Conservation (phyloP, 1,140 invertebrate genomes). For the Cydia amplana region DNA sequence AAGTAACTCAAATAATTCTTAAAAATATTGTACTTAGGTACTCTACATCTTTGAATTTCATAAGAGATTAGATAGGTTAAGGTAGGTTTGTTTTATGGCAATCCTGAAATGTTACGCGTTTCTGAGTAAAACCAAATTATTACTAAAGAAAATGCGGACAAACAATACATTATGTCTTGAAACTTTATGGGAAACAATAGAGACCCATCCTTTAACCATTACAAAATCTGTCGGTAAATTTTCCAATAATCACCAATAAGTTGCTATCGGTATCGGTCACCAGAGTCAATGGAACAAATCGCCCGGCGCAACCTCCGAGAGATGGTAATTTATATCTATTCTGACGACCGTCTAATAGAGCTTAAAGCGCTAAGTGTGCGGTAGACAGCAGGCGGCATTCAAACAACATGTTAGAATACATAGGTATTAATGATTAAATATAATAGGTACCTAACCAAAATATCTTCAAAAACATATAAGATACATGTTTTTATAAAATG, state of each 20-base stretch:
- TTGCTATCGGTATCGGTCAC: slow-evolving; percentile 51
- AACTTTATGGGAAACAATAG: too few relatives aligned
- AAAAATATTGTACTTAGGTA: too few relatives aligned
- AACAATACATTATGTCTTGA: too few relatives aligned
- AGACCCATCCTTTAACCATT: not conserved
- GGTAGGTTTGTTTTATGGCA: too few relatives aligned
- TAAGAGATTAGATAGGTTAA: too few relatives aligned
- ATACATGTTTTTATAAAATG: too few relatives aligned
- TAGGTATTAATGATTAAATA: slow-evolving; percentile 33
- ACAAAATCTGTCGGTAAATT: not conserved
- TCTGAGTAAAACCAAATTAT: too few relatives aligned
- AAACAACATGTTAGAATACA: slow-evolving; percentile 26
- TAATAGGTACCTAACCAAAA: not conserved
- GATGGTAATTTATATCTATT: slow-evolving; percentile 62
- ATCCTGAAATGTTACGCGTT: too few relatives aligned
- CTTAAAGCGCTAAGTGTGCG: not conserved
- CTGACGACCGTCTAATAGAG: slow-evolving; percentile 36
- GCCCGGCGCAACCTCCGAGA: slow-evolving; percentile 47
- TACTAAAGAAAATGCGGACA: too few relatives aligned
- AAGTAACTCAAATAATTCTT: too few relatives aligned
- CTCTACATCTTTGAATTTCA: too few relatives aligned
- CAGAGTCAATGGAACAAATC: slow-evolving; percentile 61
- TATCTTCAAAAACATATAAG: too few relatives aligned
- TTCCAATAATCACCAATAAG: slow-evolving; percentile 16
- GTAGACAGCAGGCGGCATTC: not conserved